Conservation (phyloP, 2,797 vertebrate genomes). For the Buceros bicornis region DNA sequence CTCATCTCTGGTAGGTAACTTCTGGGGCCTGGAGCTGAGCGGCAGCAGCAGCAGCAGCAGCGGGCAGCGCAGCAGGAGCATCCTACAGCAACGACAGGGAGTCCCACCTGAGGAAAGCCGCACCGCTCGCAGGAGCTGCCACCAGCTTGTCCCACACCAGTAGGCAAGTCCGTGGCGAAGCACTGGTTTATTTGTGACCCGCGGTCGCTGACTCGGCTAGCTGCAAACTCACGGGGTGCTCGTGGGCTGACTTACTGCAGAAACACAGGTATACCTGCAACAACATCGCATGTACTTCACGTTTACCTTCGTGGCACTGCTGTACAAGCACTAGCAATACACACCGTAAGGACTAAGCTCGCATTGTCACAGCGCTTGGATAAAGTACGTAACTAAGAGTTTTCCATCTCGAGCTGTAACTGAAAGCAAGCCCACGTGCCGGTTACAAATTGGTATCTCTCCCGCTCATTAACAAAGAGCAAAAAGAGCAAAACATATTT, state of each 20-base stretch:
- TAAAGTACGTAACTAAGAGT: neutral
- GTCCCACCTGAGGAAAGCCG: neutral
- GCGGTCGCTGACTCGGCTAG: accelerated
- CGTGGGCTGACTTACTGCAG: neutral
- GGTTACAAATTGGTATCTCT: neutral
- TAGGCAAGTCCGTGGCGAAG: accelerated
- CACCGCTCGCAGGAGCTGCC: neutral
- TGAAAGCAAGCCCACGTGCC: neutral
- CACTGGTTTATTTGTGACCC: accelerated
- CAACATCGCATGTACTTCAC: accelerated
- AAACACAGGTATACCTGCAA: accelerated
- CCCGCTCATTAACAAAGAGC: neutral
- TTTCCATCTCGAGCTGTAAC: neutral
- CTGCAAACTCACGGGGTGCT: neutral
- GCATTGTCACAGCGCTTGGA: accelerated
- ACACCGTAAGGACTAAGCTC: neutral
- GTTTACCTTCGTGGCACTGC: neutral
- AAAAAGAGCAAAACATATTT: neutral
- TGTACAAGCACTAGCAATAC: neutral
- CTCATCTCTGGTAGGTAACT: slow-evolving; percentile 95
- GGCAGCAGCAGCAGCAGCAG: slow-evolving; percentile 79
- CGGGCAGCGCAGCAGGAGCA: slow-evolving; percentile 84
- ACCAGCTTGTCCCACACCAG: neutral
- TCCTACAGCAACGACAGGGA: slow-evolving; percentile 80
- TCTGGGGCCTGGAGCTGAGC: slow-evolving; percentile 85